A percentile compares a stretch with the other conserved stretches of the same genome.
Conservation (phyloP, 2,797 vertebrate species). For the Rhabdophis nuchalis region DNA sequence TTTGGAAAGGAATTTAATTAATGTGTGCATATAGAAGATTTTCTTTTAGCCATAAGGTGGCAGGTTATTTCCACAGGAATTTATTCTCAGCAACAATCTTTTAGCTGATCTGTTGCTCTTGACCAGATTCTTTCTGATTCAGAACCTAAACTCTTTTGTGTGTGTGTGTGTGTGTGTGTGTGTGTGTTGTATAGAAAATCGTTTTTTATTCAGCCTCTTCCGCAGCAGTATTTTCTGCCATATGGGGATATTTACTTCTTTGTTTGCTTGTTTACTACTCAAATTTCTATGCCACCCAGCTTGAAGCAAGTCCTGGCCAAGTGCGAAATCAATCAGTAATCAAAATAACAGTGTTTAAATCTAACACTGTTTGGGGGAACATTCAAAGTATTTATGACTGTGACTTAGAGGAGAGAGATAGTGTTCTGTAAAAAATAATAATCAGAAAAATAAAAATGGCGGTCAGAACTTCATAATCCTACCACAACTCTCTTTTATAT, state of each 20-base stretch:
- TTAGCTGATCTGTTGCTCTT: conserved; percentile 36
- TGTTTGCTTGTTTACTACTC: not conserved
- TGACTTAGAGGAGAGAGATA: not conserved
- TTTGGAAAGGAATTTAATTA: conserved; percentile 68
- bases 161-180: not conserved
- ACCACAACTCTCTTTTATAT: not conserved
- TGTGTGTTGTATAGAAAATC: not conserved
- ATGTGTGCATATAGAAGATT: conserved; percentile 57
- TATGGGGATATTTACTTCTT: not conserved
- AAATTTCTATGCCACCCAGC: not conserved
- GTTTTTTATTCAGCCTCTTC: not conserved
- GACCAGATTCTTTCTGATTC: conserved; percentile 6
- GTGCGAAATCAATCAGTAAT: not conserved
- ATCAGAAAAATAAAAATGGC: not conserved
- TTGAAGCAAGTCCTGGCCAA: not conserved
- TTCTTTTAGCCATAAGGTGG: conserved; percentile 47
- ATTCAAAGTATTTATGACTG: not conserved
- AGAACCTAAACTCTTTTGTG: not conserved
- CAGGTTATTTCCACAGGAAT: conserved; percentile 54
- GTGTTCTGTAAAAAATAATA: not conserved
- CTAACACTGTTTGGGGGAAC: not conserved
- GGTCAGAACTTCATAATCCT: not conserved
- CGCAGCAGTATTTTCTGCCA: not conserved
- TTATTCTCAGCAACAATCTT: conserved; percentile 29
- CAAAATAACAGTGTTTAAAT: not conserved